Conservation (phyloP, 2,888 invertebrate genomes). For the Caenorhabditis auriculariae region DNA sequence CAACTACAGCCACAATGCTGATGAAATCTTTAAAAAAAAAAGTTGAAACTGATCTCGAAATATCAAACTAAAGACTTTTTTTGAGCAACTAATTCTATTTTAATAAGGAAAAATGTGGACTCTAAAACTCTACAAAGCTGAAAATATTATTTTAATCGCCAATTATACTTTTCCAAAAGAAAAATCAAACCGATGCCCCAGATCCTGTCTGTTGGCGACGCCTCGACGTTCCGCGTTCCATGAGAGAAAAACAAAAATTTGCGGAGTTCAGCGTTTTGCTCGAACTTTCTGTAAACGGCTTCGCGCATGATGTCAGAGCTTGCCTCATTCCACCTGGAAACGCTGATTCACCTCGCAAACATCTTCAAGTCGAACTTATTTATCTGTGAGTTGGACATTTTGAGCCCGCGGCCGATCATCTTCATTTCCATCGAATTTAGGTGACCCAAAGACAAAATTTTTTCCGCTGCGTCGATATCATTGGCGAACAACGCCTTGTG, state of each 20-base stretch:
- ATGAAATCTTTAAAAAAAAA: too few species aligned
- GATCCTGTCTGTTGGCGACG: constrained; percentile 11
- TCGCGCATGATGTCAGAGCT: constrained; percentile 8
- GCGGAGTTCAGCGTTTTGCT: constrained; percentile 1
- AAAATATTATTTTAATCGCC: too few species aligned
- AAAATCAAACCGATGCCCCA: constrained; percentile 24
- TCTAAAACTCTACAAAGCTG: too few species aligned
- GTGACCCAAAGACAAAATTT: constrained; percentile 3
- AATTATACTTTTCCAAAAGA: too few species aligned
- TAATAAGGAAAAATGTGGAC: too few species aligned
- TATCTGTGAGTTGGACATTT: constrained; percentile 12
- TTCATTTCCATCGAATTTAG: constrained; percentile 13
- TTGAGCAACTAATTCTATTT: too few species aligned
- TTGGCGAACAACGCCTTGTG: constrained; percentile 8
- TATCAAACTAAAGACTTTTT: too few species aligned
- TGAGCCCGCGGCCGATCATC: constrained; percentile 4
- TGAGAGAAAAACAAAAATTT: constrained; percentile 11
- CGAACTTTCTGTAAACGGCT: constrained; percentile 9
- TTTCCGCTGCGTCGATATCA: constrained; percentile 1
- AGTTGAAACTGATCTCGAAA: too few species aligned
- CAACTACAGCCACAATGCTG: too few species aligned
- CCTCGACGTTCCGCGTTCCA: constrained; percentile 13
- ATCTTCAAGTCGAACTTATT: too few species aligned
- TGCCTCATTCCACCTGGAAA: constrained; percentile 8
- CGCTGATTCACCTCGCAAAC: not conserved